Conservation (phyloP, 2,888 invertebrate genomes). For the Acanthacorydalis orientalis region DNA sequence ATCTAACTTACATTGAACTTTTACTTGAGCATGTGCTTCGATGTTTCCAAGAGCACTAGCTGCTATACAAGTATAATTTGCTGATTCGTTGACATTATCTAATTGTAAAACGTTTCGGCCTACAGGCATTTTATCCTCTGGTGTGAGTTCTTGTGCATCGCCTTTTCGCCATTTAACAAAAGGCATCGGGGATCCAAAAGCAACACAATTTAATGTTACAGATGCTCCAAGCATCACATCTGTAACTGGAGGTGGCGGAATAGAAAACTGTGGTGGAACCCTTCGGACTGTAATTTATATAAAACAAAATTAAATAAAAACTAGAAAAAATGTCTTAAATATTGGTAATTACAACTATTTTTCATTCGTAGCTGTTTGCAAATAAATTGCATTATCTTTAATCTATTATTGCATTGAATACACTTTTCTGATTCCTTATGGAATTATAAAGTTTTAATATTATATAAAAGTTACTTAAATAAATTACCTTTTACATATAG, state of each 20-base stretch:
- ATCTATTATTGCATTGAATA: too few species aligned
- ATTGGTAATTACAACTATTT: not conserved
- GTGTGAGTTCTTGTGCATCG: constrained; percentile 64
- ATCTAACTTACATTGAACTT: constrained; percentile 77
- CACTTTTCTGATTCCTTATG: too few species aligned
- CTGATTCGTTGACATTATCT: constrained; percentile 75
- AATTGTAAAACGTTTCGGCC: constrained; percentile 77
- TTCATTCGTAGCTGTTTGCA: too few species aligned
- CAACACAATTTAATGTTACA: constrained; percentile 89
- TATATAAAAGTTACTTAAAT: too few species aligned
- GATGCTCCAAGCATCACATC: constrained; percentile 86
- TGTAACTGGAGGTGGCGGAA: constrained; percentile 66
- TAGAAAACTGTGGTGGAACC: constrained; percentile 90
- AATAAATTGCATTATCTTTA: too few species aligned
- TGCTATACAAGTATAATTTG: constrained; percentile 94
- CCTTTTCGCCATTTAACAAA: constrained; percentile 86
- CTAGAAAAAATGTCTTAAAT: not conserved
- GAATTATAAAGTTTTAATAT: too few species aligned
- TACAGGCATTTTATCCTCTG: constrained; percentile 72
- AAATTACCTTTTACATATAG: constrained; percentile 80
- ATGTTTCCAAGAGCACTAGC: constrained; percentile 87
- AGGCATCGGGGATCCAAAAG: constrained; percentile 97
- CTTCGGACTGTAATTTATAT: constrained; percentile 53
- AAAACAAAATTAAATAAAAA: constrained; percentile 14
- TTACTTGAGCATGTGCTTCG: constrained; percentile 72